Percentiles rank a stretch among this genome's conserved stretches.
These are phyloP conservation scores for Xerus inauris DNA, from an alignment of 2,113 vertebrate species.

Conservation along the genomic window DNA sequence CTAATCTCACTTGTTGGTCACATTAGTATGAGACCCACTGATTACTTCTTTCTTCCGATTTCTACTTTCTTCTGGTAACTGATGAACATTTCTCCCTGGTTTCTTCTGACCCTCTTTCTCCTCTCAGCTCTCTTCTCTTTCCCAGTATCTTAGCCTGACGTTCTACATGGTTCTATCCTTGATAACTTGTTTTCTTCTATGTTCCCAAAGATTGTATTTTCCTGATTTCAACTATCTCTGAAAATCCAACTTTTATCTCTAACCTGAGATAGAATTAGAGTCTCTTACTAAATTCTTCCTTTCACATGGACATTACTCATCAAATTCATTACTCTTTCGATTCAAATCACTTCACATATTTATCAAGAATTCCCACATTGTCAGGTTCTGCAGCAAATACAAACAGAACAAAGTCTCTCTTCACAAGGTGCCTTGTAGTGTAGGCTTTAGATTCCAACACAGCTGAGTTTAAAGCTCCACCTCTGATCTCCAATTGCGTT, in stretches of 20 bases:
- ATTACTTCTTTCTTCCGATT: background rate
- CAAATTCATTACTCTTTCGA: constrained; percentile 11
- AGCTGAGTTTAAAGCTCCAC: background rate
- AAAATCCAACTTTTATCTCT: background rate
- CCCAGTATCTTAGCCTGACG: background rate
- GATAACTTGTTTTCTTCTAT: background rate
- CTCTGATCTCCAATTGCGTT: background rate
- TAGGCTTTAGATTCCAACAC: background rate
- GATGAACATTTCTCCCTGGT: background rate
- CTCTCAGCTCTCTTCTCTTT: background rate
- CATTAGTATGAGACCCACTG: background rate
- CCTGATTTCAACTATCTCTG: background rate
- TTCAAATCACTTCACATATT: background rate
- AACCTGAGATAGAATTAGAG: background rate
- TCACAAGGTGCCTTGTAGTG: background rate
- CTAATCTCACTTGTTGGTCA: background rate
- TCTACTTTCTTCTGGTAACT: background rate
- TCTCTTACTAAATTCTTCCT: background rate
- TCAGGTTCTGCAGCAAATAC: background rate
- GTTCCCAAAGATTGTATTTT: background rate
- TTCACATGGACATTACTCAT: background rate
- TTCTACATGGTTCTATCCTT: background rate
- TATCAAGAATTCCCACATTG: background rate
- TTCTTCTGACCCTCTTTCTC: background rate
- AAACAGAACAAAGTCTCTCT: background rate